Evolutionary conservation across 2,888 invertebrate species (phyloP), one percentile per base, ranked within the genome.

Genomic region (Syritta pipiens): DNA sequence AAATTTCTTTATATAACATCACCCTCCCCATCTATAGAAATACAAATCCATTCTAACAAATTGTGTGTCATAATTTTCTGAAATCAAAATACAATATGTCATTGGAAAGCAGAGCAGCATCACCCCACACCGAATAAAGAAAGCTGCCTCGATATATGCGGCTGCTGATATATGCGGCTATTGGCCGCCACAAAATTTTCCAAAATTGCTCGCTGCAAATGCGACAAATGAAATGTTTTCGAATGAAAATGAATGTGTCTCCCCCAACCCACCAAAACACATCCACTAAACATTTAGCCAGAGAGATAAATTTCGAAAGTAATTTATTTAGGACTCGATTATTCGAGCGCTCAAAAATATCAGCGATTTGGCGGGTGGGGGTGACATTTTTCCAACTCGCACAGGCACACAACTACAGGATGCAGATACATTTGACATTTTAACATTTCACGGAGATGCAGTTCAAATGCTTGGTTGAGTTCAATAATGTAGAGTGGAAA

Each of bases 71-170:
- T 51, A 9, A 46, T 49, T 19, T 30, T 20, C 1, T 19, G 6
- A 53, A 53, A 26, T 53, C 14, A 51, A 32, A 37, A 37, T 28
- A 7, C 57, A 57, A 57, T 42, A 42, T 55, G 3, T 96, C 96
- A 88, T 97, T 96, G 71, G 96, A 97, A 90, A 97, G n/a, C n/a
- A n/a, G n/a, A n/a, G n/a, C n/a, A n/a, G n/a, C n/a, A n/a, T n/a
- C n/a, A n/a, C n/a, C n/a, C n/a, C n/a, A n/a, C n/a, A n/a, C n/a
- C n/a, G n/a, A n/a, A n/a, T n/a, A n/a, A n/a, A n/a, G n/a, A n/a
- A n/a, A n/a, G n/a, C n/a, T n/a, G n/a, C n/a, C n/a, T n/a, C n/a
- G n/a, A n/a, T n/a, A n/a, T n/a, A n/a, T n/a, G n/a, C n/a, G n/a
- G n/a, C n/a, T n/a, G 10, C 24, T 40, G 5, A 22, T 10, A 7